Conservation (phyloP, 2,113 vertebrate species). For the Leptocoma aspasia region DNA sequence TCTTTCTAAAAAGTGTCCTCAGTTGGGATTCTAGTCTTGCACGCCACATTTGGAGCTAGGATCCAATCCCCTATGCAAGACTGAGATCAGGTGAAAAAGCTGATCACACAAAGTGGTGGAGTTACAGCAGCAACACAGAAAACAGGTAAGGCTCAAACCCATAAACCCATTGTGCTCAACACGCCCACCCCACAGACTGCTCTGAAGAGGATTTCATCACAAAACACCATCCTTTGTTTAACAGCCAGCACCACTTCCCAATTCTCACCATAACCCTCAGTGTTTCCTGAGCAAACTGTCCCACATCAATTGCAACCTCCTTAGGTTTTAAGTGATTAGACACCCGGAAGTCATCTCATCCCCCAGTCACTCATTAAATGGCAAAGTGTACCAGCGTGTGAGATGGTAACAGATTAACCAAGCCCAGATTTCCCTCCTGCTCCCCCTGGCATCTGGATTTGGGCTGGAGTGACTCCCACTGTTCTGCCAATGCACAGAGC, state of each 20-base stretch:
- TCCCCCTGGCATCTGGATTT: neutral
- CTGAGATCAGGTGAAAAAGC: neutral
- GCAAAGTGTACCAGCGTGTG: neutral
- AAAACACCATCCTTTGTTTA: neutral
- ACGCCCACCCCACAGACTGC: fast-evolving
- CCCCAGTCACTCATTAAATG: neutral
- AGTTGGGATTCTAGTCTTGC: neutral
- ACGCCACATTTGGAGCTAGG: neutral
- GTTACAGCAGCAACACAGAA: neutral
- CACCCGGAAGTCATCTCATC: neutral
- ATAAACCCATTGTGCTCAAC: neutral
- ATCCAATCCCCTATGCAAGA: neutral
- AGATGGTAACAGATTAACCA: neutral
- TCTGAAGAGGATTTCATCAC: neutral
- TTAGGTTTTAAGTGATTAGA: neutral
- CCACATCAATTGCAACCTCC: neutral
- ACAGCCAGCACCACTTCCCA: neutral
- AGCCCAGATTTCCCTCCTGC: neutral
- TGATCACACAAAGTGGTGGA: neutral
- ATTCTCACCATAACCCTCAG: neutral
- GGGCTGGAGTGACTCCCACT: neutral
- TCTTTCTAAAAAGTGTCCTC: neutral
- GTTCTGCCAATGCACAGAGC: neutral
- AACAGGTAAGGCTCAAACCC: neutral
- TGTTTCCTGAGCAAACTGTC: neutral